phyloP scores from a whole-genome alignment of 2,888 invertebrate genomes.

The Piscicola geometra region DNA sequence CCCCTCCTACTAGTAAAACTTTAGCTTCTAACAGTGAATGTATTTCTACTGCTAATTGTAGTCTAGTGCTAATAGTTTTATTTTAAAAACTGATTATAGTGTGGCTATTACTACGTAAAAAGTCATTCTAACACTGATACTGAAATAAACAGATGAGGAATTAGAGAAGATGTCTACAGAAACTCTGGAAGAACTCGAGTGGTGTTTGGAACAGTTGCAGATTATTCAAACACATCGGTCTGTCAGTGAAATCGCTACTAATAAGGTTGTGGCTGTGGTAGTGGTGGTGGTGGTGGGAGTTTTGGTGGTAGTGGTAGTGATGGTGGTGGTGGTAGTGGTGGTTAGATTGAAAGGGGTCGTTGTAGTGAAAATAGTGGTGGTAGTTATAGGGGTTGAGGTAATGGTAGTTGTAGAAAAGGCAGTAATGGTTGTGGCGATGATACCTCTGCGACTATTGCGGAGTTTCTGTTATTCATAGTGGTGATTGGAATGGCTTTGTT shows the following conservation, averaged over 20 bases:
- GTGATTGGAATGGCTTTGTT: no score
- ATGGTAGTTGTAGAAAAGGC: neutral
- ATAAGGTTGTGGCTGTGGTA: constrained; percentile 70
- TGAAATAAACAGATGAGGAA: constrained; percentile 72
- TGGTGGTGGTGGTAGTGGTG: neutral
- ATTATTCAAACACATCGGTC: constrained; percentile 98
- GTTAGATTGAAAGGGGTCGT: neutral
- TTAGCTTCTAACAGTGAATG: no score
- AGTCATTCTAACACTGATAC: no score
- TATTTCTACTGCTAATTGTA: no score
- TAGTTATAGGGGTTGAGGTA: neutral
- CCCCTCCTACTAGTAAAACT: no score
- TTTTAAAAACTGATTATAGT: no score
- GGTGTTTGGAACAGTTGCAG: constrained; percentile 99
- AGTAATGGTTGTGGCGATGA: neutral
- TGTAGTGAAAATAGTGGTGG: neutral
- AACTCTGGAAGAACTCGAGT: constrained; percentile 96
- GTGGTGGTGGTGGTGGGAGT: neutral
- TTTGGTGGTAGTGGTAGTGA: neutral
- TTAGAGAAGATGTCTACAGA: constrained; percentile 89
- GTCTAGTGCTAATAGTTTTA: no score
- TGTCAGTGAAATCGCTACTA: constrained; percentile 98
- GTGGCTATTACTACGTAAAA: no score
- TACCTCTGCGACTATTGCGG: no score
- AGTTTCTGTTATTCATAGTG: neutral